Evolutionary conservation across 37 sponge, comb jelly and placozoan genomes (phyloP).

Genomic region (Spongia lamella): DNA sequence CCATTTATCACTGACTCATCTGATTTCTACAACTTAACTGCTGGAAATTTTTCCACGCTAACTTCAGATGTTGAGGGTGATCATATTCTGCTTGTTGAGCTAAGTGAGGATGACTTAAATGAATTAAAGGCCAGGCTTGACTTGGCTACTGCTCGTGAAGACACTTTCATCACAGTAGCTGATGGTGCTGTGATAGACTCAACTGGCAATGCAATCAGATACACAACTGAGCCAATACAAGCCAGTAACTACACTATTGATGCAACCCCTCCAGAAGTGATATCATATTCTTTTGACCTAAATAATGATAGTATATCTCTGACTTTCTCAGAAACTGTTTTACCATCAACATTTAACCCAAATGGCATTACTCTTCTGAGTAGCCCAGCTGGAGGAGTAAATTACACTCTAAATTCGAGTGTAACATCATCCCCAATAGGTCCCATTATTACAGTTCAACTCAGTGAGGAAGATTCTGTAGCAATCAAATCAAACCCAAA

Average conservation of each 20-base stretch:
- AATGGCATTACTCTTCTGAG: conserved; percentile 47
- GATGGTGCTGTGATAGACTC: conserved; percentile 65
- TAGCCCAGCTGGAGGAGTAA: conserved; percentile 1
- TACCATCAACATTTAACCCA: conserved; percentile 53
- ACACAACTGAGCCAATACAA: conserved; percentile 41
- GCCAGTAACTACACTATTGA: conserved; percentile 62
- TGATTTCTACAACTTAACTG: conserved; percentile 45
- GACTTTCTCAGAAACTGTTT: conserved; percentile 84
- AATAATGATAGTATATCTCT: conserved; percentile 62
- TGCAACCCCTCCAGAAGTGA: conserved; percentile 48
- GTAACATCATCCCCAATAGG: conserved; percentile 14
- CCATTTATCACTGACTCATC: background rate
- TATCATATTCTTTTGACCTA: conserved; percentile 63
- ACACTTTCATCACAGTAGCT: conserved; percentile 63
- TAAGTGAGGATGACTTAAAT: conserved; percentile 71
- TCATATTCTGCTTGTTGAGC: conserved; percentile 51
- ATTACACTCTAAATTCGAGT: conserved; percentile 38
- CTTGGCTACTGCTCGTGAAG: conserved; percentile 50
- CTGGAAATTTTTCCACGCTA: conserved; percentile 51
- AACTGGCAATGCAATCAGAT: conserved; percentile 31
- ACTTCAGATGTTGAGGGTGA: conserved; percentile 65
- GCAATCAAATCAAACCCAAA: conserved; percentile 55
- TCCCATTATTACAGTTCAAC: conserved; percentile 39
- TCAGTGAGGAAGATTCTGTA: conserved; percentile 52
- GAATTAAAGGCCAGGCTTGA: conserved; percentile 52